Conservation (phyloP, 23 tunicate genomes). For the Botrylloides violaceus region DNA sequence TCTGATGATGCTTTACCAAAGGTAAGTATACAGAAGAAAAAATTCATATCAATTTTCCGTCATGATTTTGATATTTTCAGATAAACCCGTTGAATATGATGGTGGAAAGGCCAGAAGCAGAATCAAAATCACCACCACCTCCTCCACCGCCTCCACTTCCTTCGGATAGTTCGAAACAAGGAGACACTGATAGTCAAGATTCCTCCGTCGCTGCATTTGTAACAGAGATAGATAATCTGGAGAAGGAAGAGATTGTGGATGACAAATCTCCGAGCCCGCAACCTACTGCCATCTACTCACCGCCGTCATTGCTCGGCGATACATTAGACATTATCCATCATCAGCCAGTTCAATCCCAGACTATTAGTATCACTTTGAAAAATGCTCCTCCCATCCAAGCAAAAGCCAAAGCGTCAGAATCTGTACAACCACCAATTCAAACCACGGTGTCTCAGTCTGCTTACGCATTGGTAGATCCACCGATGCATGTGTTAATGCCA, state of each 20-base stretch:
- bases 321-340: background rate
- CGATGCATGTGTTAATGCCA: background rate
- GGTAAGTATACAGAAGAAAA: too few species aligned
- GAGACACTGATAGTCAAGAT: background rate
- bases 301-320: constrained; percentile 13
- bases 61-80: too few species aligned
- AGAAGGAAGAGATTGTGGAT: too few species aligned
- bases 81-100: constrained; percentile 14
- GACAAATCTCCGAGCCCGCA: background rate
- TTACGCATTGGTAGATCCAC: background rate
- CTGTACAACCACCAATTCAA: constrained; percentile 13
- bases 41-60: too few species aligned
- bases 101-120: constrained; percentile 16
- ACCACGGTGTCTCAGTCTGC: background rate
- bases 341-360: background rate
- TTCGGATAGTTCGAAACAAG: constrained; percentile 10
- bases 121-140: constrained; percentile 19
- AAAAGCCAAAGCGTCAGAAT: background rate
- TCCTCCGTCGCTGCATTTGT: too few species aligned
- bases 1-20: too few species aligned
- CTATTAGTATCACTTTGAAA: constrained; percentile 1
- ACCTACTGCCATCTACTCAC: background rate
- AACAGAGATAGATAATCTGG: too few species aligned
- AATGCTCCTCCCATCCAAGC: constrained; percentile 6
- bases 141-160: constrained; percentile 4